Conservation (phyloP, 2,888 invertebrate species). For the Antitype chi region DNA sequence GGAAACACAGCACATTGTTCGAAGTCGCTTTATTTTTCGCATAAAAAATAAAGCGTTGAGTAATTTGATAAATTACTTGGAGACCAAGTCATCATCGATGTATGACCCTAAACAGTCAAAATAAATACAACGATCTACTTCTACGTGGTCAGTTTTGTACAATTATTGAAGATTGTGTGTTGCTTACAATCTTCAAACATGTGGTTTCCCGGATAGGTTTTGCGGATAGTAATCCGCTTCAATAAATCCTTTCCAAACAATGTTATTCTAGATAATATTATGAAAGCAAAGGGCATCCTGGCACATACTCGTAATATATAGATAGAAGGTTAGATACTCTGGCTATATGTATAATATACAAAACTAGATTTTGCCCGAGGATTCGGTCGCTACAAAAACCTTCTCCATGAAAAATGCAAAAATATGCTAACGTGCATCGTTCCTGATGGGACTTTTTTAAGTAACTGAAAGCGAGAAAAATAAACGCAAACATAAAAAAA, state of each 20-base stretch:
- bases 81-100: background rate
- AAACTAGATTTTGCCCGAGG: background rate
- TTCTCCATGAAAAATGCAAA: background rate
- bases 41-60: no score
- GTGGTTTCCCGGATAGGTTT: no score
- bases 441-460: no score
- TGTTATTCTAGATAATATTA: background rate
- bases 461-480: background rate
- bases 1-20: background rate
- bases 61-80: background rate
- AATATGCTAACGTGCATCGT: background rate
- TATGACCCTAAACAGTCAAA: no score
- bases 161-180: no score
- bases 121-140: background rate
- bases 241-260: background rate
- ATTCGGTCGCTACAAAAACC: background rate
- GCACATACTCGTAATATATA: no score
- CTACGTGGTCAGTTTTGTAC: background rate
- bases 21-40: background rate
- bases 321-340: background rate
- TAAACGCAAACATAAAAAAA: background rate
- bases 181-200: no score
- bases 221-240: no score
- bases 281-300: background rate
- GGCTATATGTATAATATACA: background rate